phyloP scores from a whole-genome alignment of 1,140 invertebrate genomes.

The Drosophila tropicalis region DNA sequence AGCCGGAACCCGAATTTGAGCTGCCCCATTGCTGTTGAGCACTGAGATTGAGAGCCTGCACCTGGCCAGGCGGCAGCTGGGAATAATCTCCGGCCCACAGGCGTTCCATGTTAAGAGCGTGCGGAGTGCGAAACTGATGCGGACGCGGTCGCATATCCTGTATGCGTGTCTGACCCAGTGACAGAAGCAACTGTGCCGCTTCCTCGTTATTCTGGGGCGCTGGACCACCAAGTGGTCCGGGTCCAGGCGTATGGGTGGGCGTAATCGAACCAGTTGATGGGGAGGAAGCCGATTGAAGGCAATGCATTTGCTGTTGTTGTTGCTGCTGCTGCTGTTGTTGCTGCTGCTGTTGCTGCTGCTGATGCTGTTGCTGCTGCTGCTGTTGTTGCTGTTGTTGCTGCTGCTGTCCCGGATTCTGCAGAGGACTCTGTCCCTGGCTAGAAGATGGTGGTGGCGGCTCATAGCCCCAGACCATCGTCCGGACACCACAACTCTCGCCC shows the following conservation, averaged over 20 bases:
- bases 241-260: constrained; percentile 82
- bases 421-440: constrained; percentile 28
- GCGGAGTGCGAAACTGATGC: constrained; percentile 81
- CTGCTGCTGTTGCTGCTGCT: constrained; percentile 67
- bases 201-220: constrained; percentile 88
- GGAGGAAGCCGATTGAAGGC: constrained; percentile 73
- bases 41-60: constrained; percentile 92
- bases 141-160: constrained; percentile 81
- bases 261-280: constrained; percentile 75
- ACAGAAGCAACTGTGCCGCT: constrained; percentile 91
- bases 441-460: constrained; percentile 68
- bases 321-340: constrained; percentile 82
- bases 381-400: constrained; percentile 25
- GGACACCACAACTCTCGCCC: constrained; percentile 94
- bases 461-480: constrained; percentile 93
- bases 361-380: constrained; percentile 48
- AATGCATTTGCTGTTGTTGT: constrained; percentile 71
- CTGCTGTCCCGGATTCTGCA: constrained; percentile 45
- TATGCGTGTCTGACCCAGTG: constrained; percentile 87
- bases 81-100: constrained; percentile 94
- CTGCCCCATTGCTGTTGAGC: constrained; percentile 84
- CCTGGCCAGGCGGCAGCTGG: constrained; percentile 91
- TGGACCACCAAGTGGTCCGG: constrained; percentile 37
- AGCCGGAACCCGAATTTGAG: constrained; percentile 76
- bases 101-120: constrained; percentile 93